A percentile compares a stretch with the other conserved stretches of the same genome.
These are phyloP conservation scores for Tangara arthus DNA, from an alignment of 2,797 vertebrate species.

Conservation along the genomic window DNA sequence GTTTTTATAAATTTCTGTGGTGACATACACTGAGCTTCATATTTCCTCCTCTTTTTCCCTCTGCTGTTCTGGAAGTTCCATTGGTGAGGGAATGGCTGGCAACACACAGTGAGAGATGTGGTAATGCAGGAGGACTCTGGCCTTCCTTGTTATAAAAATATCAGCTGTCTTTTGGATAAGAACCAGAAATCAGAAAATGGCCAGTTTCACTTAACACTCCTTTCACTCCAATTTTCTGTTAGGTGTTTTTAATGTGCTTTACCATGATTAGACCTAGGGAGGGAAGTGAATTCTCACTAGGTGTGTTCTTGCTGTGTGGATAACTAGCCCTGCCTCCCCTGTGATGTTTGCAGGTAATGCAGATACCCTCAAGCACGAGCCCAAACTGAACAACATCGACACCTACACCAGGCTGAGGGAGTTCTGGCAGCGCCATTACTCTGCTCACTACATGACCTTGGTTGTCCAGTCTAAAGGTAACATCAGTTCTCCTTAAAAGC, in stretches of 20 bases:
- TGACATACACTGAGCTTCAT: background rate
- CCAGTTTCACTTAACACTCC: background rate
- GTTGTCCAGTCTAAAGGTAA: conserved; percentile 94
- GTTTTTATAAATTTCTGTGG: background rate
- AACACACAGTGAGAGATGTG: background rate
- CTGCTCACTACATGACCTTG: conserved; percentile 95
- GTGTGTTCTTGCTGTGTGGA: background rate
- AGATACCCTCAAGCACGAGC: conserved; percentile 90
- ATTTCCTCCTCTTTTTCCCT: background rate
- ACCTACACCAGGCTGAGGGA: conserved; percentile 85
- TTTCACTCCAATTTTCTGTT: background rate
- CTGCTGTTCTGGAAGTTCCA: background rate
- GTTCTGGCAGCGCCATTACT: conserved; percentile 91
- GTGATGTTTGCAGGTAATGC: conserved; percentile 83
- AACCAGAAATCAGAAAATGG: background rate
- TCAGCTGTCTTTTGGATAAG: background rate
- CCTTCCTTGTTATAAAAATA: background rate
- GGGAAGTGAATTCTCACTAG: rapidly evolving
- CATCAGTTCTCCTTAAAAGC: background rate
- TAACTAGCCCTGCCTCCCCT: background rate
- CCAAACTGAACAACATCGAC: conserved; percentile 86
- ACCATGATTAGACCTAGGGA: background rate
- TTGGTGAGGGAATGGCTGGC: background rate
- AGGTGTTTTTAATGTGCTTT: background rate
- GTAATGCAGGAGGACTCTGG: background rate